Evolutionary conservation across 2,113 vertebrate genomes (phyloP), one percentile per base, ranked within the genome.

Genomic region (Picathartes gymnocephalus): DNA sequence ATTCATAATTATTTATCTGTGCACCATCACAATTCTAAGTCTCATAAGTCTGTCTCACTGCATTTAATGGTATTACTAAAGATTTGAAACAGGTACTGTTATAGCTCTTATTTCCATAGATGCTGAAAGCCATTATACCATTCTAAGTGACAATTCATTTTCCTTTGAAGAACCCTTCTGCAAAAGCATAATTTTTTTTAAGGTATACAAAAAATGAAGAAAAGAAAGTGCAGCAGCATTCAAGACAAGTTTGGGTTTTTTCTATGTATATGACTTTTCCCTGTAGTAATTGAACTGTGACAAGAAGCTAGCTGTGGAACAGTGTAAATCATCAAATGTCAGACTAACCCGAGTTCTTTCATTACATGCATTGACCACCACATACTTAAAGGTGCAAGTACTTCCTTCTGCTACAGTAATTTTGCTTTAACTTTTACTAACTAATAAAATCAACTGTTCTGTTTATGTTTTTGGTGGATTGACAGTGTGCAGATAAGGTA

Each of bases 351-450:
- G 10, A 85, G 9, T 48, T 76, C 21, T 73, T 92, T 33, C 70
- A 40, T 68, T 44, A 16, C 0, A 0, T 21, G 5, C 28, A 39
- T 54, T 51, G 15, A 69, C 12, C 8, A 66, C 6, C 28, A 77
- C 4, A 33, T 20, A 42, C 54, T 66, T 83, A 14, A 10, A 68
- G 12, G 5, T 54, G 19, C 22, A 39, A 70, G 24, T 23, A 51
- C 28, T 72, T 37, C 31, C 18, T 89, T 51, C 22, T 93, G 33
- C 27, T 82, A 58, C 44, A 35, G 6, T 1, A 30, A 39, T 71
- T 71, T 40, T 2, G 1, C 16, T 5, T 44, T 56, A 72, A 51
- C 1, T 68, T 85, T 27, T 45, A 64, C 5, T 61, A 79, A 45
- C 50, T 22, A 76, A 81, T 65, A 50, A 77, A 88, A 31, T 5